Evolutionary conservation across 2,797 vertebrate species (phyloP).

Genomic region (Clarias pachynema): DNA sequence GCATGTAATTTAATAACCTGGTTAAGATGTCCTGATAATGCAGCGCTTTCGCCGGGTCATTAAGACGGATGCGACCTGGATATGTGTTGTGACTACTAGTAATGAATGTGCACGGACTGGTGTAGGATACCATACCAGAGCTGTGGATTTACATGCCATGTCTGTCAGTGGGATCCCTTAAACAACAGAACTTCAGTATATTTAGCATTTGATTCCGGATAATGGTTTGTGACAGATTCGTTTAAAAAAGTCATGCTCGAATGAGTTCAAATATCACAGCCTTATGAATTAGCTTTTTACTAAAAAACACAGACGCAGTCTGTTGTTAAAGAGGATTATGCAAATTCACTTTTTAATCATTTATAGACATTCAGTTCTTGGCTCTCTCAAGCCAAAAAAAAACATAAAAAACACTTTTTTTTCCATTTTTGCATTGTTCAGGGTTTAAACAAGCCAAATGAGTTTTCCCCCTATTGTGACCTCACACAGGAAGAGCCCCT

Average conservation of each 20-base stretch:
- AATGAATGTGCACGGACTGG: background rate
- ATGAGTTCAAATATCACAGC: background rate
- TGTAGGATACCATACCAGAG: background rate
- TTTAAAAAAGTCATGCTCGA: background rate
- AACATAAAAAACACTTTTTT: too few relatives aligned
- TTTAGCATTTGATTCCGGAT: background rate
- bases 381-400: too few relatives aligned
- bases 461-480: too few relatives aligned
- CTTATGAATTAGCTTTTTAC: background rate
- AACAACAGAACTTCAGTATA: background rate
- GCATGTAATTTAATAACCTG: slow-evolving; percentile 23
- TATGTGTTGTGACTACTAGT: background rate
- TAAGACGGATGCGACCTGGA: slow-evolving; percentile 14
- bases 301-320: background rate
- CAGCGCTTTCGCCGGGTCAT: background rate
- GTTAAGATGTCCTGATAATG: background rate
- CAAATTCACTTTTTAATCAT: too few relatives aligned
- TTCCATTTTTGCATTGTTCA: too few relatives aligned
- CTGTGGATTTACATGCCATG: background rate
- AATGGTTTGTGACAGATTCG: background rate
- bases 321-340: background rate
- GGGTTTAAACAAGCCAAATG: too few relatives aligned
- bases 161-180: background rate
- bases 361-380: too few relatives aligned
- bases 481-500: too few relatives aligned